phyloP scores from a whole-genome alignment of 2,113 vertebrate genomes.

The Tursiops truncatus region DNA sequence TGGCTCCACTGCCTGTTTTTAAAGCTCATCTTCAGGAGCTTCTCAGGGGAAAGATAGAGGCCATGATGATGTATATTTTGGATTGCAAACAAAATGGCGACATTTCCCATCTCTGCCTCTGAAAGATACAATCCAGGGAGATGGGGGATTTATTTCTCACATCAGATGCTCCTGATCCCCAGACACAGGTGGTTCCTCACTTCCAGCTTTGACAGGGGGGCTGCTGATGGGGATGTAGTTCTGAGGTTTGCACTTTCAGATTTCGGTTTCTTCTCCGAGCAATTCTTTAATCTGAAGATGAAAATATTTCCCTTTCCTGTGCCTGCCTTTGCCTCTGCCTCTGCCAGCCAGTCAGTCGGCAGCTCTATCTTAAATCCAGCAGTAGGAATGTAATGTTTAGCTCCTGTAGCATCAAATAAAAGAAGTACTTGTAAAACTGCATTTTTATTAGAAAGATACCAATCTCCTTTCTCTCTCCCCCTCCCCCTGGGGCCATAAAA shows the following conservation, averaged over 20 bases:
- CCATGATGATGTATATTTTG: conserved; percentile 83
- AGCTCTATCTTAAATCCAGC: not conserved
- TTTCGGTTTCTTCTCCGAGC: not conserved
- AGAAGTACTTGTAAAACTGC: conserved; percentile 1
- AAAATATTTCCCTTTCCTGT: conserved; percentile 58
- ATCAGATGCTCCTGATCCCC: conserved; percentile 66
- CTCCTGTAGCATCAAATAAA: conserved; percentile 28
- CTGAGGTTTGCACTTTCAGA: conserved; percentile 57
- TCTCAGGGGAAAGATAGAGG: conserved; percentile 71
- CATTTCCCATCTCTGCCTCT: conserved; percentile 77
- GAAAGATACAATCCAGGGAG: conserved; percentile 78
- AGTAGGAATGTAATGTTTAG: conserved; percentile 43
- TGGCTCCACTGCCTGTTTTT: not conserved
- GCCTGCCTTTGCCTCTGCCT: not conserved
- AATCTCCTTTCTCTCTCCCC: conserved; percentile 5
- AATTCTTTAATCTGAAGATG: conserved; percentile 59
- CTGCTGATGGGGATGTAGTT: conserved; percentile 62
- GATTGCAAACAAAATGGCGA: conserved; percentile 86
- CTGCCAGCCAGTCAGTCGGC: conserved; percentile 31
- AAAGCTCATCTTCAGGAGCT: conserved; percentile 53
- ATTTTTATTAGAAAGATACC: conserved; percentile 70
- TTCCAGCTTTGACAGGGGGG: conserved; percentile 67
- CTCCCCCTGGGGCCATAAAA: conserved; percentile 59
- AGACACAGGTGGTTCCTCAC: conserved; percentile 65
- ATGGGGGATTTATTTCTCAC: conserved; percentile 64